Conservation (phyloP, 1,140 invertebrate genomes). For the Drosophila fuyamai region DNA sequence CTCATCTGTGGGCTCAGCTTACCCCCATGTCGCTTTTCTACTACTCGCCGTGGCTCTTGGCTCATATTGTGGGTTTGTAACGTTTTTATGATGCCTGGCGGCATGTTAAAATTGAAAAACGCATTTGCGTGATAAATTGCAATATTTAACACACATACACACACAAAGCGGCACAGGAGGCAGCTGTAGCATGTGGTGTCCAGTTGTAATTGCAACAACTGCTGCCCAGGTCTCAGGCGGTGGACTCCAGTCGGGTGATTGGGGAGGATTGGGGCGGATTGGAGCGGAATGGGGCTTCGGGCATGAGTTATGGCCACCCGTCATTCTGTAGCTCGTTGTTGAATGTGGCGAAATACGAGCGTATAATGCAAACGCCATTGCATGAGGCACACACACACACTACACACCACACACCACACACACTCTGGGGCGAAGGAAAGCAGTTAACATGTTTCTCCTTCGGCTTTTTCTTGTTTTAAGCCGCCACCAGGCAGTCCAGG, state of each 20-base stretch:
- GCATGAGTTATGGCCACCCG: conserved; percentile 81
- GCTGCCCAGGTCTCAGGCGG: conserved; percentile 55
- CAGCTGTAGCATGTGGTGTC: conserved; percentile 82
- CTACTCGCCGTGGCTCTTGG: conserved; percentile 48
- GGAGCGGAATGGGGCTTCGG: conserved; percentile 49
- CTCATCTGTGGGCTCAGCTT: conserved; percentile 41
- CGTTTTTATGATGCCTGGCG: conserved; percentile 84
- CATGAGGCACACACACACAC: conserved; percentile 55
- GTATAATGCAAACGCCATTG: conserved; percentile 83
- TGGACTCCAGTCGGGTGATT: conserved; percentile 26
- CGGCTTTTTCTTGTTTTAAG: conserved; percentile 79
- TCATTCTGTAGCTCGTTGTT: conserved; percentile 79
- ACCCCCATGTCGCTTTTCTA: conserved; percentile 43
- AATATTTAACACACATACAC: conserved; percentile 84
- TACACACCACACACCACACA: conserved; percentile 24
- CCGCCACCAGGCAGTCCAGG: conserved; percentile 59
- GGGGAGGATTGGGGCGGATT: conserved; percentile 22
- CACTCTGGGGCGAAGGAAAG: conserved; percentile 57
- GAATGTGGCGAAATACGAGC: conserved; percentile 83
- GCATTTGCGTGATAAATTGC: conserved; percentile 85
- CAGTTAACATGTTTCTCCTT: conserved; percentile 82
- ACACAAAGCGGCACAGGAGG: conserved; percentile 45
- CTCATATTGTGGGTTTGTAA: conserved; percentile 82
- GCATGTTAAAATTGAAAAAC: conserved; percentile 85
- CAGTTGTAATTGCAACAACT: conserved; percentile 83